Conservation (phyloP, 2,113 vertebrate species). For the Patagioenas fasciata region DNA sequence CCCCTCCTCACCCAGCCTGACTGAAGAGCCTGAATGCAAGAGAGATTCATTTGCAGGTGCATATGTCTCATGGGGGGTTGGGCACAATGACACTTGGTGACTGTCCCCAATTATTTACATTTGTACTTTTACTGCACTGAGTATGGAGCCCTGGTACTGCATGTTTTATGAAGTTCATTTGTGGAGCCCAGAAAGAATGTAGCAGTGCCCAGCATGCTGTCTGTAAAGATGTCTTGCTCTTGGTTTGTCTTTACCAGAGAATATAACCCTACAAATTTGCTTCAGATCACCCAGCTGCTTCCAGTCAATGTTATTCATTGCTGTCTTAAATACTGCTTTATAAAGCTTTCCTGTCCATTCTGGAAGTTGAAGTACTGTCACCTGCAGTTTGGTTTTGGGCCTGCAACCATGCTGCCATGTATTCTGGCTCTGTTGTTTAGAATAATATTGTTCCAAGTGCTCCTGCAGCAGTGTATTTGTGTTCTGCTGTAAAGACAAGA, state of each 20-base stretch:
- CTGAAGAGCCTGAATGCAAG: neutral
- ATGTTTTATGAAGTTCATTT: neutral
- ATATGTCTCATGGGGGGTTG: neutral
- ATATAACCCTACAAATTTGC: neutral
- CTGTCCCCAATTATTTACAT: accelerated
- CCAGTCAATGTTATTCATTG: neutral
- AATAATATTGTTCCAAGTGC: neutral
- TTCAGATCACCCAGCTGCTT: neutral
- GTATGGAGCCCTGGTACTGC: neutral
- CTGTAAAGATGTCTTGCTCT: neutral
- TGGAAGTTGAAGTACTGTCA: neutral
- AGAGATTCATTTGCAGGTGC: no score
- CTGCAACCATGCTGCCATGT: neutral
- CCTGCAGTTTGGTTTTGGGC: neutral
- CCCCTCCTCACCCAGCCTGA: neutral
- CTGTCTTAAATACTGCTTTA: neutral
- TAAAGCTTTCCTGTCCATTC: neutral
- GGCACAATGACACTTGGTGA: accelerated
- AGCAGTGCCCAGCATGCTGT: no score
- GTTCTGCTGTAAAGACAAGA: neutral
- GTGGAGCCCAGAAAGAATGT: neutral
- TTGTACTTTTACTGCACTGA: neutral
- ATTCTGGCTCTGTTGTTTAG: neutral
- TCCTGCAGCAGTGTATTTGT: neutral
- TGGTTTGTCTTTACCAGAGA: neutral